A percentile compares a stretch with the other conserved stretches of the same genome.
These are phyloP conservation scores for Cephalopholis sonnerati DNA, from an alignment of 2,113 vertebrate species.

Conservation along the genomic window DNA sequence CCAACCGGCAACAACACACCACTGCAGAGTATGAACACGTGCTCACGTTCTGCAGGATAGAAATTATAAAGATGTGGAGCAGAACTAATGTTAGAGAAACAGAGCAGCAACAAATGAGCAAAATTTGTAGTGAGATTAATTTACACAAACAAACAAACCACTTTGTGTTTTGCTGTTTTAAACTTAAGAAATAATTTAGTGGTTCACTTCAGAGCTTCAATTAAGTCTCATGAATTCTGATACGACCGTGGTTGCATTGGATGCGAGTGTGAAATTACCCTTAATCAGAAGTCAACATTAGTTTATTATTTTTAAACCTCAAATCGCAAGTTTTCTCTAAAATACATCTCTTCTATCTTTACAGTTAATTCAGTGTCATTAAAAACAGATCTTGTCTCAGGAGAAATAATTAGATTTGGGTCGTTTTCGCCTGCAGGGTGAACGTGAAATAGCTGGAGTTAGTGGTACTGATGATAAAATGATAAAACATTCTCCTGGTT, in stretches of 20 bases:
- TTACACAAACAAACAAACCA: not conserved
- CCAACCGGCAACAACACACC: no score
- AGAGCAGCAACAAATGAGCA: no score
- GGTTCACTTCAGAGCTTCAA: not conserved
- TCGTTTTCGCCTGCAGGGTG: slow-evolving; percentile 33
- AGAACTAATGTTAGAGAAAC: not conserved
- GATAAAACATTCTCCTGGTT: not conserved
- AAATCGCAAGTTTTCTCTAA: not conserved
- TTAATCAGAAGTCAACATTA: not conserved
- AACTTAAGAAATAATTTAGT: not conserved
- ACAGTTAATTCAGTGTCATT: slow-evolving; percentile 4
- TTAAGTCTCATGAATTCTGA: not conserved
- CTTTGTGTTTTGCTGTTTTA: not conserved
- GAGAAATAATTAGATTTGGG: slow-evolving; percentile 15
- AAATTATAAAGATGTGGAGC: not conserved
- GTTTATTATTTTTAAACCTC: not conserved
- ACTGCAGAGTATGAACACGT: no score
- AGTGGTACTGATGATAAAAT: slow-evolving; percentile 3
- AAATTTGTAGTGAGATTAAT: not conserved
- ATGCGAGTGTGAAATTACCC: not conserved
- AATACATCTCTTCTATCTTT: not conserved
- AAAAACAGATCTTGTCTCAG: slow-evolving; percentile 22
- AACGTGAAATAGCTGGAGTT: not conserved
- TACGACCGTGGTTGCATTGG: not conserved
- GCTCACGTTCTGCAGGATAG: no score